Evolutionary conservation across 2,797 vertebrate genomes (phyloP), one percentile per base, ranked within the genome.

Genomic region (Malurus splendens): DNA sequence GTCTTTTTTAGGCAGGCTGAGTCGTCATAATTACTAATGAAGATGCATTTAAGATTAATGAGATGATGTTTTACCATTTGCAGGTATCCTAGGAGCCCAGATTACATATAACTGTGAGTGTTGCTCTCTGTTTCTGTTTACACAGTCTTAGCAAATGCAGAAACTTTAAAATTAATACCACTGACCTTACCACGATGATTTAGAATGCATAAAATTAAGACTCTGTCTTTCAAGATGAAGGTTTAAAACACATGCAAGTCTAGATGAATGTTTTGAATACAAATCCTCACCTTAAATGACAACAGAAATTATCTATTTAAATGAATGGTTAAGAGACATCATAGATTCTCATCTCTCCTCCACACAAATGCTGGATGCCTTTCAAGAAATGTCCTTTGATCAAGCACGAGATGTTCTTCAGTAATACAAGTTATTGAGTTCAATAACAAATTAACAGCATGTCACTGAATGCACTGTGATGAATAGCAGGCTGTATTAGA

Each of bases 351-450:
- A 87, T 92, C 76, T 89, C 76, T 90, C 55, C 85, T 87, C 86
- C 73, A 78, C 59, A 45, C 17, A 81, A 85, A 85, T 0, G 4
- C 55, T 90, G 85, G 73, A 86, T 78, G 66, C 59, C 87, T 94
- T 93, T 90, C 93, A 93, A 86, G 48, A 93, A 93, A 78, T 38
- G 44, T 11, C n/a, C 70, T 93, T 87, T 70, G 66, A 94, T 94
- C 51, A 87, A 90, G 84, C 28, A 83, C 19, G 61, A 81, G 62
- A 81, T 89, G 56, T 86, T 93, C 89, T 73, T 86, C 67, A 81
- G 55, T 75, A 59, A 45, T 68, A 72, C 66, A 87, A 89, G 66
- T 81, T 89, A 66, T 2, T 75, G 76, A 93, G 60, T 41, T 75
- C 79, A 83, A 6, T 66, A 81, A 75, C 62, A 75, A 94, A 92